These are phyloP conservation scores for Eudorcas thomsonii DNA, from an alignment of 2,113 vertebrate species.

Conservation along the genomic window DNA sequence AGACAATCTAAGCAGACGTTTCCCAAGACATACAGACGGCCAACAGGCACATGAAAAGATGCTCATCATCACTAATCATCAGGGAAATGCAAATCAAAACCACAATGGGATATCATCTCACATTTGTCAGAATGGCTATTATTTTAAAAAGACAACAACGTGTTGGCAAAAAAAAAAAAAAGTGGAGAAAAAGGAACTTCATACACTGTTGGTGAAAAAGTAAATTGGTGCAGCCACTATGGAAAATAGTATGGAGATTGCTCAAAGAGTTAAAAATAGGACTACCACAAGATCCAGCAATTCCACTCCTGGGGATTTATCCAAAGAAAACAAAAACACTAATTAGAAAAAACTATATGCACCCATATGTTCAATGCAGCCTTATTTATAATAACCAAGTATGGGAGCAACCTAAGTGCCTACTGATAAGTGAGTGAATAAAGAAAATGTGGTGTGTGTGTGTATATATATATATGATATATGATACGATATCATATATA, in stretches of 20 bases:
- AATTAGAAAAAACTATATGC: not conserved
- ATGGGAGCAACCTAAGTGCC: not conserved
- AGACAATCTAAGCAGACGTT: not conserved
- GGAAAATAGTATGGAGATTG: not conserved
- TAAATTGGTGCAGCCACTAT: not conserved
- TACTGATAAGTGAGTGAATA: not conserved
- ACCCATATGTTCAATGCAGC: not conserved
- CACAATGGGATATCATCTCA: not conserved
- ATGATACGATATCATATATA: too few species aligned
- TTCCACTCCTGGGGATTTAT: not conserved
- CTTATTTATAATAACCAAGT: not conserved
- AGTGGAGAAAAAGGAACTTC: not conserved
- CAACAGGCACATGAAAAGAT: not conserved
- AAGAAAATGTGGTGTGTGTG: not conserved
- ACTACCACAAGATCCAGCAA: not conserved
- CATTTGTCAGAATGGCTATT: not conserved
- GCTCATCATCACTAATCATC: not conserved
- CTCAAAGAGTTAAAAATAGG: not conserved
- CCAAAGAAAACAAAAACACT: not conserved
- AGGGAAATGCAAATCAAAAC: not conserved
- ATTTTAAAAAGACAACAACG: not conserved
- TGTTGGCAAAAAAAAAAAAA: not conserved
- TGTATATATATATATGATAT: too few species aligned
- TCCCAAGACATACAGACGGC: not conserved
- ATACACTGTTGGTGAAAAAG: not conserved